Evolutionary conservation across 2,797 vertebrate genomes (phyloP).

Genomic region (Crocidura indochinensis): DNA sequence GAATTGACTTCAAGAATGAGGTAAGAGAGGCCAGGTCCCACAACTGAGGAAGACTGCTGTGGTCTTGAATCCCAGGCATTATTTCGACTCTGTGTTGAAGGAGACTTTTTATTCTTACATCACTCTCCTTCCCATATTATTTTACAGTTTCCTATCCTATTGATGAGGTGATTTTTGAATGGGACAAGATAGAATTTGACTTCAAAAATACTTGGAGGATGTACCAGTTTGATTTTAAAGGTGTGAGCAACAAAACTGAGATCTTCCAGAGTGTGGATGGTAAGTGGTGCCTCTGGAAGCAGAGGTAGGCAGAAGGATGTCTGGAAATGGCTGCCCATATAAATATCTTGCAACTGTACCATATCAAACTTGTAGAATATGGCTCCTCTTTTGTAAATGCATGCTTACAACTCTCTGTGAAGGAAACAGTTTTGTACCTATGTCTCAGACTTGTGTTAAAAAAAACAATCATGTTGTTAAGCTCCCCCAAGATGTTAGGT

Average conservation of each 20-base stretch:
- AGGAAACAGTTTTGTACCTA: conserved; percentile 81
- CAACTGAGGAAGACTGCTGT: conserved; percentile 34
- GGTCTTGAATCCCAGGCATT: conserved; percentile 31
- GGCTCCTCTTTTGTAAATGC: conserved; percentile 58
- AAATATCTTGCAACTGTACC: background rate
- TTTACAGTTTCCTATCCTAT: conserved; percentile 89
- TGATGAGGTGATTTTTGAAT: conserved; percentile 89
- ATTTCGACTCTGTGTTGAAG: conserved; percentile 38
- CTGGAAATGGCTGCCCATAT: background rate
- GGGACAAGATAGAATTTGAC: conserved; percentile 89
- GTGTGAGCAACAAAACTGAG: conserved; percentile 89
- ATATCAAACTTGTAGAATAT: conserved; percentile 6
- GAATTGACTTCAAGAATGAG: conserved; percentile 51
- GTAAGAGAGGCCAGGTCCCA: conserved; percentile 49
- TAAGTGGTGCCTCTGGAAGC: too few species aligned
- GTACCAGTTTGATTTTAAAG: conserved; percentile 90
- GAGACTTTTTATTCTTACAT: conserved; percentile 22
- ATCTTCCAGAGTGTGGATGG: too few species aligned
- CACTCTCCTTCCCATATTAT: background rate
- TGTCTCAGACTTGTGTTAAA: conserved; percentile 79
- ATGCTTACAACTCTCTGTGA: conserved; percentile 82
- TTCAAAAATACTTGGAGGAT: conserved; percentile 90
- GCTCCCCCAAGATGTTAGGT: conserved; percentile 33
- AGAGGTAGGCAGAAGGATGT: background rate
- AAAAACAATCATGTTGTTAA: conserved; percentile 80